Base-by-base conservation (phyloP, 2,888 invertebrate genomes). In the Brachypalpus laphriformis region DNA sequence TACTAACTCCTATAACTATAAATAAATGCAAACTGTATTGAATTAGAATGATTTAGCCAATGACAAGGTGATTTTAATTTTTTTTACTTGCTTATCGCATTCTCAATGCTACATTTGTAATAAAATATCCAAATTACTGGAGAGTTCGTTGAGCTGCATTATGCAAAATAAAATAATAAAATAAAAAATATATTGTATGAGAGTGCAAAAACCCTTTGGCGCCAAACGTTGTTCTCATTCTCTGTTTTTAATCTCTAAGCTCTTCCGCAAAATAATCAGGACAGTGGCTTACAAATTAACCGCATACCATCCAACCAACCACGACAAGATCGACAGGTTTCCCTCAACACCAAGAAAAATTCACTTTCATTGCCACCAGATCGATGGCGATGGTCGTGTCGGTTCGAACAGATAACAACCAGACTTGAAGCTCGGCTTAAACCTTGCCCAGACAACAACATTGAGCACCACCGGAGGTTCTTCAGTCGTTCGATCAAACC, bases 351-450 rank as follows among this genome's bases (percentile, higher is more conserved):
- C n/a, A 20, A 28, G 11, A 59, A 71, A 66, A 59, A 65, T 81
- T 85, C 85, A 85, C 85, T 85, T 85, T 85, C 85, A 85, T 85
- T 85, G 66, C 78, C 81, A 66, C 34, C 70, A 85, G 81, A 85
- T 85, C 81, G 71, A 70, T 71, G 59, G 66, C n/a, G n/a, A n/a
- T 75, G 14, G 66, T 71, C 25, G 25, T n/a, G 25, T 25, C 54
- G 75, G 74, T 71, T 85, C 81, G 71, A 81, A 85, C 74, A 75
- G 83, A 83, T 83, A 78, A 63, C 70, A 68, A 72, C 37, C 68
- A 34, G 70, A 77, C 74, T n/a, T 31, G 22, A 80, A 63, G 59
- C 82, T 59, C 28, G 80, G 74, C 80, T 54, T 65, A 70, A 83
- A 74, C 72, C 63, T 57, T 37, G 61, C 42, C 2, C 68, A 68